Conservation (phyloP, 2,888 invertebrate species). For the Gisinianus flammeolus region DNA sequence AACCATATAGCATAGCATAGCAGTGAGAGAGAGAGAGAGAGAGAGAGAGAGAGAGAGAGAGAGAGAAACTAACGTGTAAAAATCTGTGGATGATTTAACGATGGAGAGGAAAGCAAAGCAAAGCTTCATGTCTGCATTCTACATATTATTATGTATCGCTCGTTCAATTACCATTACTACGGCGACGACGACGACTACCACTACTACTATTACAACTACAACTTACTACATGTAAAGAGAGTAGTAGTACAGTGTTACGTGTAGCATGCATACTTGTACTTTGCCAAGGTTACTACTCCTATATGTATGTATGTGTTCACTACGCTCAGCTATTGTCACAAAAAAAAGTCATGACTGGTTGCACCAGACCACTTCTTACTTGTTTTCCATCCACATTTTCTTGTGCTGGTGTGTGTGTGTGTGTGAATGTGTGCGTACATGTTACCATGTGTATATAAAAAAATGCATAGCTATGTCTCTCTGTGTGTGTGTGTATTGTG, state of each 20-base stretch:
- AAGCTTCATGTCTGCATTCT: background rate
- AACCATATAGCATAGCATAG: background rate
- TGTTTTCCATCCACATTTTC: slow-evolving; percentile 16
- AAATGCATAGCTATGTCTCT: background rate
- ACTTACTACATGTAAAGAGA: background rate
- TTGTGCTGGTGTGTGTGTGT: background rate
- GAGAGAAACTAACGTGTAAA: background rate
- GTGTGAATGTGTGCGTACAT: no score
- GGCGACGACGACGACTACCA: background rate
- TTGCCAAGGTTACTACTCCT: slow-evolving; percentile 37
- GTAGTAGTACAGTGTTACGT: background rate
- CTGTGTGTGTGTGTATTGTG: background rate
- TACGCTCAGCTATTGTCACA: slow-evolving; percentile 30
- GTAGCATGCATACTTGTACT: slow-evolving; percentile 7
- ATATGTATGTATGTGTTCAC: slow-evolving; percentile 18
- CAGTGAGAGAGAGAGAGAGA: no score
- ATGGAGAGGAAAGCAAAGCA: background rate
- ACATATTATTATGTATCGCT: background rate
- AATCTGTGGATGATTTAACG: background rate
- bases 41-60: background rate
- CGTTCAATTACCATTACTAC: background rate
- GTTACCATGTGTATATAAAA: no score
- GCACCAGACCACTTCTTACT: slow-evolving; percentile 40
- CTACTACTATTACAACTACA: background rate
- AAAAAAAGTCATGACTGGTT: slow-evolving; percentile 41